Conservation (phyloP, 2,888 invertebrate genomes). For the Netelia virgata region DNA sequence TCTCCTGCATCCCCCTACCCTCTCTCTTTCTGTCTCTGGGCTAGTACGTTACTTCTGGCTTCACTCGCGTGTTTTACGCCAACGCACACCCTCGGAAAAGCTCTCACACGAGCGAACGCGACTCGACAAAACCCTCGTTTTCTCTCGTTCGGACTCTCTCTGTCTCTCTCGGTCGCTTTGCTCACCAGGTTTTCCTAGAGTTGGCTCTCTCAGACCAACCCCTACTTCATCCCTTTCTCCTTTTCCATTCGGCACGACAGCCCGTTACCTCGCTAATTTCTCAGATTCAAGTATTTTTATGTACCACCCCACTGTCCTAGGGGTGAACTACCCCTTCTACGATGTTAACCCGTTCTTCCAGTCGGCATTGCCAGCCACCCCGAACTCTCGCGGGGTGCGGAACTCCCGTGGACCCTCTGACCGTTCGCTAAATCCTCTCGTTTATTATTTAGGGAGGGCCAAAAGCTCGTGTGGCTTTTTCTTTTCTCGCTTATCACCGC, state of each 20-base stretch:
- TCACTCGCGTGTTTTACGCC: slow-evolving; percentile 10
- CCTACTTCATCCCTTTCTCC: slow-evolving; percentile 48
- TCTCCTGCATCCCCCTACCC: slow-evolving; percentile 52
- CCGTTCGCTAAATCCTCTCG: slow-evolving; percentile 83
- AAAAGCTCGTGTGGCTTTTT: slow-evolving; percentile 69
- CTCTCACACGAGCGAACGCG: slow-evolving; percentile 1
- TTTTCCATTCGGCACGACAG: slow-evolving; percentile 71
- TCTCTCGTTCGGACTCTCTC: slow-evolving; percentile 42
- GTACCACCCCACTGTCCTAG: slow-evolving; percentile 75
- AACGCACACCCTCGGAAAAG: slow-evolving; percentile 3
- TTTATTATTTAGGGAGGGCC: slow-evolving; percentile 84
- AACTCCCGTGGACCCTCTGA: slow-evolving; percentile 39
- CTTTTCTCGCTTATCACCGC: slow-evolving; percentile 58
- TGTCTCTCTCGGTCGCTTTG: slow-evolving; percentile 24
- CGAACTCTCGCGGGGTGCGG: slow-evolving; percentile 28
- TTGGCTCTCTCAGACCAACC: slow-evolving; percentile 41
- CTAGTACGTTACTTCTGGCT: slow-evolving; percentile 16
- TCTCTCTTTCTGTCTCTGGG: slow-evolving; percentile 3
- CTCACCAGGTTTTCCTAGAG: slow-evolving; percentile 65
- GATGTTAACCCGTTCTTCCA: slow-evolving; percentile 16
- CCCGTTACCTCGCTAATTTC: slow-evolving; percentile 84
- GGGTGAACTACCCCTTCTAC: slow-evolving; percentile 33
- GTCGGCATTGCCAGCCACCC: slow-evolving; percentile 51
- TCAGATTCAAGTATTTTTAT: slow-evolving; percentile 85
- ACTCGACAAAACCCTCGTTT: slow-evolving; percentile 43